Conservation (phyloP, 2,113 vertebrate species). For the Stigmatopora nigra region DNA sequence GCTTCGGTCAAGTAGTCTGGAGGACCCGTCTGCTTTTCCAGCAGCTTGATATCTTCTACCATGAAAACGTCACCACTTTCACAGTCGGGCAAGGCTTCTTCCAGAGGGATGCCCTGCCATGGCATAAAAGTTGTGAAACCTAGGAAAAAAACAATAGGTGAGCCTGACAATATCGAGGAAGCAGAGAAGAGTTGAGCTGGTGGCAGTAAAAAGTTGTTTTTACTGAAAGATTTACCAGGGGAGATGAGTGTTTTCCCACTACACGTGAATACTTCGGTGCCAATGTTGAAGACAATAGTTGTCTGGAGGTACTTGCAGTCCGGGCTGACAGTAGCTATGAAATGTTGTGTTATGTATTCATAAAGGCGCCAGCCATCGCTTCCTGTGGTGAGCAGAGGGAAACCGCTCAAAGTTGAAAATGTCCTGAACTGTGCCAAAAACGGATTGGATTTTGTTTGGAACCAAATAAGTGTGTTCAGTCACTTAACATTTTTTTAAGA, state of each 20-base stretch:
- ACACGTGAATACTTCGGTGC: constrained; percentile 80
- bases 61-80: constrained; percentile 78
- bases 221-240: constrained; percentile 67
- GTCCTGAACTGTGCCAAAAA: no score
- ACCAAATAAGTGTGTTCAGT: no score
- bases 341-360: constrained; percentile 92
- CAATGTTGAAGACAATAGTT: constrained; percentile 80
- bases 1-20: constrained; percentile 96
- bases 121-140: constrained; percentile 94
- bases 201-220: background rate
- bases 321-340: constrained; percentile 88
- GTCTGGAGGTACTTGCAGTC: constrained; percentile 94
- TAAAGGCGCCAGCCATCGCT: constrained; percentile 89
- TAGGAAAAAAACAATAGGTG: constrained; percentile 32
- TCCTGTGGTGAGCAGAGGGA: constrained; percentile 65
- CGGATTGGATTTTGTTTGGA: no score
- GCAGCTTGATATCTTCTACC: constrained; percentile 81
- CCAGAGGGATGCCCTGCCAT: constrained; percentile 85
- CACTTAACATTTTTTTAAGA: no score
- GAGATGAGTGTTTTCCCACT: constrained; percentile 85
- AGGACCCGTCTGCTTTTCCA: constrained; percentile 90
- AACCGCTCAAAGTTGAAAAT: background rate
- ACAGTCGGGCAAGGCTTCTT: constrained; percentile 84
- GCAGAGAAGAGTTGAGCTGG: background rate
- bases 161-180: background rate